Evolutionary conservation across 2,797 vertebrate species (phyloP), one percentile per base, ranked within the genome.

Genomic region (Tenualosa thibaudeaui): DNA sequence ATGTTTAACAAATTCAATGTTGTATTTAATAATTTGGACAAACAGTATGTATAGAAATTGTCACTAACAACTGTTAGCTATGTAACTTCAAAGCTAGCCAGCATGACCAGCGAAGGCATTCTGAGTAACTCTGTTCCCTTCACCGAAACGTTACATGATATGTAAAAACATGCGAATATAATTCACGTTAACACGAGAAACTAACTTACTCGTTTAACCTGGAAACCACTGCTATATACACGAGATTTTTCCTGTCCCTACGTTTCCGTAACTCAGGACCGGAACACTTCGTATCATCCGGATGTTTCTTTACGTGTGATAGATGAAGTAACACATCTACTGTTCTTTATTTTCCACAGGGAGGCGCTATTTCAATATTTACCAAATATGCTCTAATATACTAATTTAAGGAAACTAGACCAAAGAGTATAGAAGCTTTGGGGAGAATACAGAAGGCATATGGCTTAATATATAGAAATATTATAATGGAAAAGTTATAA

Each of bases 201-300:
- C 31, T 17, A 37, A 75, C 68, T 75, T 75, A 75, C 68, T 75
- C 31, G 68, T 75, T 43, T 43, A 40, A 75, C 68, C 40, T 43
- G 31, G 68, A 43, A 37, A 40, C 37, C 68, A 19, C 53, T 26
- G 50, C 22, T 43, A 19, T 51, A 19, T 49, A 81, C n/a, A 84
- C 31, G 37, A 75, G 24, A 75, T 75, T 75, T 75, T 43, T 51
- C 50, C 50, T 75, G 6, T 60, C 3, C 31, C 26, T 37, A 75
- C 68, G 26, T 31, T 75, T 75, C 68, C 68, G 68, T 37, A 43
- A 75, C 15, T 40, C 31, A 43, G 31, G 4, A 37, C 37, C 68
- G 68, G 68, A 75, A 75, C 68, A 37, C 15, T 75, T 75, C 2
- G 17, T 43, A 75, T 40, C 15, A 19, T 0, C 15, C 9, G 1